phyloP scores from a whole-genome alignment of 2,888 invertebrate genomes.

The Schizaphis graminum region DNA sequence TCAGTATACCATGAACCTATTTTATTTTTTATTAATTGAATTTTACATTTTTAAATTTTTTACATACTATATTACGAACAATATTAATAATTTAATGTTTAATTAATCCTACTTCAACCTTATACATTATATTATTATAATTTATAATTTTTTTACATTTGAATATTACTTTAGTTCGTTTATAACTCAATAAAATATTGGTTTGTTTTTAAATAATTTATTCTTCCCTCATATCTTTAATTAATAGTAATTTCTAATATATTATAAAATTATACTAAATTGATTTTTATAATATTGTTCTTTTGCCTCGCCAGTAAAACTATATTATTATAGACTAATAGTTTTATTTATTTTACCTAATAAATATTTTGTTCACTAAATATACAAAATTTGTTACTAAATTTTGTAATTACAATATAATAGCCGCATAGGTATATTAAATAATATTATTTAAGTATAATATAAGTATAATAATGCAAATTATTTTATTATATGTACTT shows the following conservation, averaged over 20 bases:
- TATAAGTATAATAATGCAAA: background rate
- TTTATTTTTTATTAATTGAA: constrained; percentile 19
- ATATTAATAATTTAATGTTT: background rate
- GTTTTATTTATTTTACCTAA: background rate
- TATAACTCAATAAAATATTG: background rate
- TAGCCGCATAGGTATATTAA: background rate
- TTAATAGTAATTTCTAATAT: constrained; percentile 6
- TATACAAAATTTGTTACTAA: background rate
- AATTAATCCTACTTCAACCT: constrained; percentile 30
- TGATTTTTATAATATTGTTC: background rate
- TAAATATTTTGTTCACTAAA: constrained; percentile 25
- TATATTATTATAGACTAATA: background rate
- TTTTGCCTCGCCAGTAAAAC: background rate
- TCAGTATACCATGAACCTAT: background rate
- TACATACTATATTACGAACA: constrained; percentile 1
- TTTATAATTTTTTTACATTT: constrained; percentile 19
- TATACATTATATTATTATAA: background rate
- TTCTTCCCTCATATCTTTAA: background rate
- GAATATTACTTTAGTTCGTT: background rate
- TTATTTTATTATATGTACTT: constrained; percentile 35
- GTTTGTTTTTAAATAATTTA: constrained; percentile 22
- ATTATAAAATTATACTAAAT: background rate
- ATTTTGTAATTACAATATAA: constrained; percentile 16
- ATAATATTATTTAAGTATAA: background rate
- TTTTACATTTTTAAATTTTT: background rate